Conservation (phyloP, 1,140 invertebrate genomes). For the Carcinoscorpius rotundicauda region DNA sequence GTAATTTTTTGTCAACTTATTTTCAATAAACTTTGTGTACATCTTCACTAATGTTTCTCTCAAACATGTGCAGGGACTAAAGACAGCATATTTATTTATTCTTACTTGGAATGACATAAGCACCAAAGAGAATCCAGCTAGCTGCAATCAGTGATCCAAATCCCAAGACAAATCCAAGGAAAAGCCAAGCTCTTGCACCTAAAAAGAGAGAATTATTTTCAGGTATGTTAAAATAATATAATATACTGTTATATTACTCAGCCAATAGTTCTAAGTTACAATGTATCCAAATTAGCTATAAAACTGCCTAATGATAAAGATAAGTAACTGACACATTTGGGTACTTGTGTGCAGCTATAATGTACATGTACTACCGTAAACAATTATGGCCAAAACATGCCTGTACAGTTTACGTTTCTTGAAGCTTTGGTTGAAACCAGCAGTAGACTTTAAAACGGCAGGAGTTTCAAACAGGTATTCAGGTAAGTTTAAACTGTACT, state of each 20-base stretch:
- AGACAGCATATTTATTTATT: background rate
- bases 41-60: too few relatives aligned
- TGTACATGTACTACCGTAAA: background rate
- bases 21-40: too few relatives aligned
- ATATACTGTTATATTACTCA: background rate
- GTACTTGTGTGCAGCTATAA: background rate
- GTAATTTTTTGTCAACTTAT: constrained; percentile 1
- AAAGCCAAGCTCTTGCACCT: constrained; percentile 87
- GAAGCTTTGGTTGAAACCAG: too few relatives aligned
- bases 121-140: constrained; percentile 85
- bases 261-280: background rate
- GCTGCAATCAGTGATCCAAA: constrained; percentile 91
- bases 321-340: background rate
- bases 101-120: constrained; percentile 36
- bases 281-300: background rate
- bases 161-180: constrained; percentile 88
- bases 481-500: background rate
- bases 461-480: background rate
- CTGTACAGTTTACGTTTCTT: too few relatives aligned
- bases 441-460: too few relatives aligned
- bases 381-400: background rate
- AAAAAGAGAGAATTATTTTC: constrained; percentile 12
- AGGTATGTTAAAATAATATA: background rate
- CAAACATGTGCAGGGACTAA: background rate
- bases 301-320: background rate